Base-by-base conservation (phyloP, 2,888 invertebrate genomes). In the Camponotus fellah region DNA sequence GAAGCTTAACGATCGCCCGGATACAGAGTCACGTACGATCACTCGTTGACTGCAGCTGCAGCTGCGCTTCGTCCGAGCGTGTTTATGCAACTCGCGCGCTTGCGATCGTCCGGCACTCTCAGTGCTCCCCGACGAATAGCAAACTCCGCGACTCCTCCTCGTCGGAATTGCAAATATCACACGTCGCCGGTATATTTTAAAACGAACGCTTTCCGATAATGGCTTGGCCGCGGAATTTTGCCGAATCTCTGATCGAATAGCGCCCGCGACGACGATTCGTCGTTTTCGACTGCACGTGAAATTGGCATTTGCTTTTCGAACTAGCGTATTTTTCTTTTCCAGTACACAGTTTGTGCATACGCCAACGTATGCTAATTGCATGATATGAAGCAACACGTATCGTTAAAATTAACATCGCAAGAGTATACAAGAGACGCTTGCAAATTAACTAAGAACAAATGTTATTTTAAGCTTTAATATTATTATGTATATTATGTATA, bases 101-200 rank as follows among this genome's bases (percentile, higher is more conserved):
- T 37, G 84, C 72, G 79, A 86, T 68, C 82, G 81, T 76, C 74
- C 81, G 83, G 86, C 80, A 66, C 79, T 66, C 53, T 68, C 77
- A 79, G 34, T 79, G 82, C 58, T 71, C 84, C 49, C 83, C 83
- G 84, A 86, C 91, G 91, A 92, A 91, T 92, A 87, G 90, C 91
- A 91, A 91, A 91, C 89, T 88, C 83, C 87, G 84, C 88, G 85
- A 77, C 49, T 64, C 53, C 64, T 86, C 85, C 90, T 92, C 92
- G 91, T 93, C 89, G 90, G 93, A 93, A 93, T 93, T 93, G 92
- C 93, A 93, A 93, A 93, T 93, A 85, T 82, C 86, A 60, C 85
- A 79, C 83, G 87, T 89, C 85, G 85, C 85, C 84, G 88, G 87
- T 87, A 88, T 90, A 91, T 93, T 93, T 92, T 91, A 91, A 92